Evolutionary conservation across 1,140 invertebrate species (phyloP).

Genomic region (Limonius californicus): DNA sequence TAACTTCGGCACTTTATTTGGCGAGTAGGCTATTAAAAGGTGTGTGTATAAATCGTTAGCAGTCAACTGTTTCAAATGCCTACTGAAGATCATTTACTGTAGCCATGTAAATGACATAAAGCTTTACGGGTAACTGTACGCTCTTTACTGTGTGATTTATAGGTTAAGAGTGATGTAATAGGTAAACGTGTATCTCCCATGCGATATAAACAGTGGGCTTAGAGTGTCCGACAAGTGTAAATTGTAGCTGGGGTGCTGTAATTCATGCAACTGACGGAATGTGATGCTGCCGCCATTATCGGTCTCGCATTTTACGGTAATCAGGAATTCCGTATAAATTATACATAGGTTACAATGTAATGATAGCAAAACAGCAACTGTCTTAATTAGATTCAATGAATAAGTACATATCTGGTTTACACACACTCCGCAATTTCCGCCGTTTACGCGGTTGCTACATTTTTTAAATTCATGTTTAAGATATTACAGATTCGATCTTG

Average conservation of each 20-base stretch:
- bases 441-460: too few species aligned
- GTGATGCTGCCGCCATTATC: slow-evolving; percentile 6
- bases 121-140: background rate
- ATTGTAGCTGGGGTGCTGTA: slow-evolving; percentile 22
- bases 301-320: slow-evolving; percentile 5
- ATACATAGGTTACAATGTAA: slow-evolving; percentile 7
- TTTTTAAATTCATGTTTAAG: too few species aligned
- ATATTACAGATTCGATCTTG: too few species aligned
- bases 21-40: slow-evolving; percentile 18
- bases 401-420: background rate
- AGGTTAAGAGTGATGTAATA: slow-evolving; percentile 22
- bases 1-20: slow-evolving; percentile 21
- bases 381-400: slow-evolving; percentile 5
- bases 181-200: slow-evolving; percentile 23
- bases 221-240: slow-evolving; percentile 27
- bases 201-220: slow-evolving; percentile 20
- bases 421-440: too few species aligned
- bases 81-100: slow-evolving; percentile 7
- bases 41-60: slow-evolving; percentile 17
- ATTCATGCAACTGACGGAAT: slow-evolving; percentile 20
- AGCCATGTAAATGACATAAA: slow-evolving; percentile 19
- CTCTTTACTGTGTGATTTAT: slow-evolving; percentile 22
- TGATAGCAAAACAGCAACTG: slow-evolving; percentile 1
- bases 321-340: slow-evolving; percentile 5
- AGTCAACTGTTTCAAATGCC: slow-evolving; percentile 14